Conservation (phyloP, 2,888 invertebrate species). For the Teinopalpus imperialis region DNA sequence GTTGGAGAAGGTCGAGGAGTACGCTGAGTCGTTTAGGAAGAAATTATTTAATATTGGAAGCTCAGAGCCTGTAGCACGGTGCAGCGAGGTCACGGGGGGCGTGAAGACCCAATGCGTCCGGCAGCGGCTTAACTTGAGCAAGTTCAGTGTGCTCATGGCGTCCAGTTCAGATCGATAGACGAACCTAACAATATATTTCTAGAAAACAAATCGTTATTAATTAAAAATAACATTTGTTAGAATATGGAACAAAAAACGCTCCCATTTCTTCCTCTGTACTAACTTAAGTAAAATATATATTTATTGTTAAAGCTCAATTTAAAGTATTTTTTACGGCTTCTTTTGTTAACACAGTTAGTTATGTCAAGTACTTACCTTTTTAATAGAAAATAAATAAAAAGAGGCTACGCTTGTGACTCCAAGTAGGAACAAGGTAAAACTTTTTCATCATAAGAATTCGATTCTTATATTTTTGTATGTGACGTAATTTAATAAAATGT, state of each 20-base stretch:
- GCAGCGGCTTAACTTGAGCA: slow-evolving; percentile 54
- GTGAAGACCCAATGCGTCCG: slow-evolving; percentile 39
- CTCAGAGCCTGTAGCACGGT: slow-evolving; percentile 20
- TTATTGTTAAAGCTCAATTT: slow-evolving; percentile 15
- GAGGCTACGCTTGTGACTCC: background rate
- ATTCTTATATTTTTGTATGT: slow-evolving; percentile 21
- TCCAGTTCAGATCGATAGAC: slow-evolving; percentile 57
- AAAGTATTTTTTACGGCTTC: background rate
- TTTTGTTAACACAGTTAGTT: slow-evolving; percentile 4
- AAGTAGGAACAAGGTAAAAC: background rate
- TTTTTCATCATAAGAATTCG: background rate
- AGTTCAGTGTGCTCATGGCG: slow-evolving; percentile 49
- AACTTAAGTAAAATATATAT: slow-evolving; percentile 17
- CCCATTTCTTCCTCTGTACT: background rate
- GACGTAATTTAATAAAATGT: slow-evolving; percentile 16
- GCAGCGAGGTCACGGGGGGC: slow-evolving; percentile 20
- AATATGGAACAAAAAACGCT: background rate
- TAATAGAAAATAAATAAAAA: background rate
- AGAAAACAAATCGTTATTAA: too few relatives aligned
- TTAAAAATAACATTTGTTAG: background rate
- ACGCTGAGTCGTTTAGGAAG: slow-evolving; percentile 39
- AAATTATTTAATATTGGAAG: slow-evolving; percentile 19
- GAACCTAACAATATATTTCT: too few relatives aligned
- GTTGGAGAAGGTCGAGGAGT: slow-evolving; percentile 56
- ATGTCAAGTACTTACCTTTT: background rate